Base-by-base conservation (phyloP, 2,888 invertebrate genomes). In the Eupeodes latifasciatus region DNA sequence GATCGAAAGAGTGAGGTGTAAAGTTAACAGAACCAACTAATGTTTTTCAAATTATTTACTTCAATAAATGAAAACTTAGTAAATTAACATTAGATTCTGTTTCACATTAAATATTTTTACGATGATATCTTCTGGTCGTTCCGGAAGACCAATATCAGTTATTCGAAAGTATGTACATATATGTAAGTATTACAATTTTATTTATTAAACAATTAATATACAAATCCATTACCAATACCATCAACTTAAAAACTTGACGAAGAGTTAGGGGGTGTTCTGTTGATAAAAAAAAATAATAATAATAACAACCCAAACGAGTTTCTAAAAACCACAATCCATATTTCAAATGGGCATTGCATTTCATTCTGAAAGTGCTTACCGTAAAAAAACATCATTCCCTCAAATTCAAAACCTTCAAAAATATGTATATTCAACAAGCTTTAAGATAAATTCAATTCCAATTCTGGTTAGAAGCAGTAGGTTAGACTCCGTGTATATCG, bases 381-480 rank as follows among this genome's bases (percentile, higher is more conserved):
- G 34, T 61, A 51, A 77, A 51, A 4, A 12, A 66, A 27, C 1
- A 4, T 9, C 40, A 5, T 7, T 5, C 12, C 27, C n/a, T 10
- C 5, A 1, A 49, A 49, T 1, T 49, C 6, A 27, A 66, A 66
- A 49, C 14, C 34, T n/a, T 4, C 11, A 19, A 47, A 49, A 9
- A 12, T 19, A 6, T 6, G 7, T 4, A 64, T 7, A 44, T 57
- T 78, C 57, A 11, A 36, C 36, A 57, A 69, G 71, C 79, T 76
- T 79, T 75, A 82, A 87, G 74, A 69, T 72, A 72, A 82, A 83
- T 88, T 84, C 77, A 88, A 84, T 88, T 84, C 77, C 12, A 80
- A 27, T 72, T 27, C 62, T 55, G 61, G 34, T 44, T 40, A 49
- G 14, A 7, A 27, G 67, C 74, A 62, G 9, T 27, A 27, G 27